phyloP scores from a whole-genome alignment of 1,140 invertebrate genomes.

The Brachionus calyciflorus region DNA sequence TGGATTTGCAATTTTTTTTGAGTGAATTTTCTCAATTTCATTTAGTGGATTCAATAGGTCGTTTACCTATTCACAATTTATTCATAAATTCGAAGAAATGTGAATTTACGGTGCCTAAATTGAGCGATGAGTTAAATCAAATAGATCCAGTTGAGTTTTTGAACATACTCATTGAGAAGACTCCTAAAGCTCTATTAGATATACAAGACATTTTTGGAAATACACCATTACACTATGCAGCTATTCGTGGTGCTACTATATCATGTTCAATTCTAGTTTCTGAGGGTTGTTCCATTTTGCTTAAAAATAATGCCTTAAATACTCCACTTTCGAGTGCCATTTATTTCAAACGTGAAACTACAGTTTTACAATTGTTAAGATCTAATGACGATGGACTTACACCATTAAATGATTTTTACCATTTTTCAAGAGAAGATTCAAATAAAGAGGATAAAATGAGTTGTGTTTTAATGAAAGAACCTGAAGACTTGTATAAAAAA shows the following conservation, averaged over 20 bases:
- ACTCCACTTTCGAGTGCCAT: slow-evolving; percentile 31
- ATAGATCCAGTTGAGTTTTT: slow-evolving; percentile 63
- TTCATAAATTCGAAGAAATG: slow-evolving; percentile 51
- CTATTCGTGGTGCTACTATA: slow-evolving; percentile 62
- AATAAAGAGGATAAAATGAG: not conserved
- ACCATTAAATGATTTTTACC: not conserved
- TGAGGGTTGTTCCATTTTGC: not conserved
- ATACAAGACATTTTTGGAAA: slow-evolving; percentile 56
- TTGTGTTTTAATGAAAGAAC: not conserved
- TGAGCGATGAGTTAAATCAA: slow-evolving; percentile 48
- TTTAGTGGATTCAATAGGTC: slow-evolving; percentile 49
- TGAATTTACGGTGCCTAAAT: slow-evolving; percentile 48
- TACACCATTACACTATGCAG: slow-evolving; percentile 62
- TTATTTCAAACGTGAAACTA: slow-evolving; percentile 21
- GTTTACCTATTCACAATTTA: slow-evolving; percentile 50
- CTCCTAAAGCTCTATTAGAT: slow-evolving; percentile 56
- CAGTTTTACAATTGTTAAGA: slow-evolving; percentile 1
- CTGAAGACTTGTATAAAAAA: not conserved
- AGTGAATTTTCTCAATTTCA: slow-evolving; percentile 52
- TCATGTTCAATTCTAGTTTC: slow-evolving; percentile 59
- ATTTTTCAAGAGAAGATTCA: not conserved
- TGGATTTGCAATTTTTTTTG: slow-evolving; percentile 51
- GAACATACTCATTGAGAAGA: slow-evolving; percentile 54
- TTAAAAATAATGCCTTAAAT: not conserved
- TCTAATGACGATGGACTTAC: not conserved